Percentiles rank a stretch among this genome's conserved stretches.
Evolutionary conservation across 2,797 vertebrate genomes (phyloP).

Genomic region (Natrix natrix): DNA sequence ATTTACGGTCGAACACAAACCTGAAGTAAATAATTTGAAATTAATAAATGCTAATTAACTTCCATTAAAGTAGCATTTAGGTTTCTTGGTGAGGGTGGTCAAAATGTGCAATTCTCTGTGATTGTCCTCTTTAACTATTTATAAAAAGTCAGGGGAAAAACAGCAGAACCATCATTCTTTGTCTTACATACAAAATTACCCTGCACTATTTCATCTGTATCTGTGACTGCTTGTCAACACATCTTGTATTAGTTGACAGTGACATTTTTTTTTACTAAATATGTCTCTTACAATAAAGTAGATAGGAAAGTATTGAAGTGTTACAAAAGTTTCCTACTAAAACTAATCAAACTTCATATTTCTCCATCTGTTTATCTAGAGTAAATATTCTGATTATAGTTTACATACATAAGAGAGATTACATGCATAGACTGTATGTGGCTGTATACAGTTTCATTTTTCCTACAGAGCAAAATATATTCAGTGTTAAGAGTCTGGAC

Average conservation of each 20-base stretch:
- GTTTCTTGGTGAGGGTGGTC: neutral
- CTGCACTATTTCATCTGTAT: conserved; percentile 7
- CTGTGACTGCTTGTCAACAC: conserved; percentile 11
- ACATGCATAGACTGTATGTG: neutral
- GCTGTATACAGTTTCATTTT: neutral
- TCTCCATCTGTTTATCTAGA: neutral
- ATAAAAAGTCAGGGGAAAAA: neutral
- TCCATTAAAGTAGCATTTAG: conserved; percentile 52
- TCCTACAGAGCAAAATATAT: neutral
- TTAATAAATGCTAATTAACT: conserved; percentile 63
- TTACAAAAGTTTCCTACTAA: conserved; percentile 7
- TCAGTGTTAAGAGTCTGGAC: neutral
- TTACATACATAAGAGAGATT: neutral
- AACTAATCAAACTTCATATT: neutral
- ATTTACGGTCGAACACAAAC: conserved; percentile 53
- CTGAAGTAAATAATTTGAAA: conserved; percentile 55
- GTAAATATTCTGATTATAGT: neutral
- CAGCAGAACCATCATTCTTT: neutral
- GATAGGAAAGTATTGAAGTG: neutral
- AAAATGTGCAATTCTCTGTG: neutral
- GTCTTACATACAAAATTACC: conserved; percentile 31
- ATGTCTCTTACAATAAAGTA: conserved; percentile 1
- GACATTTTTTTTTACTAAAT: conserved; percentile 7
- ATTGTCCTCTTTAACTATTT: neutral
- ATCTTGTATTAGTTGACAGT: neutral